Conservation (phyloP, 2,888 invertebrate species). For the Cephus rjabovi region DNA sequence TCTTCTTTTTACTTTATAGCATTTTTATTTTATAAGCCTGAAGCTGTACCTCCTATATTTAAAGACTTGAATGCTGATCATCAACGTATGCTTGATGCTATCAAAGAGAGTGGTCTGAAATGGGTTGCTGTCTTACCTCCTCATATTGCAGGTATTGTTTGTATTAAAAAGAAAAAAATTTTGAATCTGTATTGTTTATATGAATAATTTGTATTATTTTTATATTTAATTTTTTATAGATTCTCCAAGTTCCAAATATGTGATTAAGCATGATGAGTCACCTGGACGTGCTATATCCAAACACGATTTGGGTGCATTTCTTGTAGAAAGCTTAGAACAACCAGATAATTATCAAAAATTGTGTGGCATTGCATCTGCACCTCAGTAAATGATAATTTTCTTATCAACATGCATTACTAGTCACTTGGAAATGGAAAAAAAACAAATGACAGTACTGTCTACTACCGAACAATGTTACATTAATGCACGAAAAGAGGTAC, state of each 20-base stretch:
- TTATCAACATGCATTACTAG: conserved; percentile 13
- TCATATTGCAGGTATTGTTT: conserved; percentile 76
- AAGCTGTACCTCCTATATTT: conserved; percentile 82
- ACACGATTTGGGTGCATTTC: conserved; percentile 80
- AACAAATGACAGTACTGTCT: not conserved
- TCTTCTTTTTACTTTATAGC: conserved; percentile 64
- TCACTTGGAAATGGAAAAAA: not conserved
- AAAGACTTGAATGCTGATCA: conserved; percentile 82
- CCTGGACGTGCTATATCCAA: conserved; percentile 81
- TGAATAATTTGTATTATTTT: conserved; percentile 31
- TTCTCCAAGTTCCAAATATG: conserved; percentile 73
- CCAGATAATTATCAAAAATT: conserved; percentile 77
- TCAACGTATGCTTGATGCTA: conserved; percentile 77
- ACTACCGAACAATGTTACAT: not conserved
- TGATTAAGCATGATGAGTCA: conserved; percentile 73
- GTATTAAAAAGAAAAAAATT: conserved; percentile 2
- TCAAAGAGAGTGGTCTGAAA: conserved; percentile 76
- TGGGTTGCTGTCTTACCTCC: conserved; percentile 85
- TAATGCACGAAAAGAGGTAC: not conserved
- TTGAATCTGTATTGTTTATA: not conserved
- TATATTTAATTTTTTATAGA: conserved; percentile 67
- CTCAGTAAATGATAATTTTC: conserved; percentile 18
- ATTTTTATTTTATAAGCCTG: conserved; percentile 80
- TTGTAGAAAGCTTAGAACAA: conserved; percentile 78
- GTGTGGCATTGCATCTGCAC: conserved; percentile 72